Evolutionary conservation across 2,888 invertebrate species (phyloP), one percentile per base, ranked within the genome.

Genomic region (Xestobium rufovillosum): DNA sequence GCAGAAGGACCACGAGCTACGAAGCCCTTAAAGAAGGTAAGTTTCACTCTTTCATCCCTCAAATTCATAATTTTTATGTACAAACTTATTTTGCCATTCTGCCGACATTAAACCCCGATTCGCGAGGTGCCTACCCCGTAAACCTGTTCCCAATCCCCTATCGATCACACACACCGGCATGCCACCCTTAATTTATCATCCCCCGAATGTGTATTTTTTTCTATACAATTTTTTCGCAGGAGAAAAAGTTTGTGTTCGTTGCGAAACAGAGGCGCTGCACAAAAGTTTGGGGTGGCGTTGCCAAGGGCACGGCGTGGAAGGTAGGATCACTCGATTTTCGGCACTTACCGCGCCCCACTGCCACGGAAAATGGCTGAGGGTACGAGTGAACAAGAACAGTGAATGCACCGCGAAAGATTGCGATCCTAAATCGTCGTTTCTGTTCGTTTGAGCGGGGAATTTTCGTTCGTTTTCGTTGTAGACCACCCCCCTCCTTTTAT

Each of bases 301-400:
- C 69, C 80, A 82, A 44, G 91, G 91, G 0, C 89, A 90, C 61
- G 90, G 91, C 0, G 80, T 83, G 2, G 70, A 77, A 16, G 78
- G 78, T 1, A 73, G 80, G 39, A 72, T 79, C 43, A 89, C 89
- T 8, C 73, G 87, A 38, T 91, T 85, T 81, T 83, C 83, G 51
- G 86, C 88, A 19, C 72, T 90, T 17, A 80, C 85, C 30, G 82
- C 82, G n/a, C 83, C 84, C 1, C 84, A 87, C 54, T 91, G 91
- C 64, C 86, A 86, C 56, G 91, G 90, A 25, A 86, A 88, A 60
- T 91, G 90, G 90, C 67, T 83, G 30, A 76, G 88, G 30, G 57
- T 56, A 8, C 53, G 56, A 37, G 51, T 53, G 8, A 54, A 58
- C 44, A 50, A 54, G 2, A 58, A 61, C 40, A 53, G 55, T 32